Evolutionary conservation across 2,888 invertebrate species (phyloP).

Genomic region (Ephialtes manifestator): DNA sequence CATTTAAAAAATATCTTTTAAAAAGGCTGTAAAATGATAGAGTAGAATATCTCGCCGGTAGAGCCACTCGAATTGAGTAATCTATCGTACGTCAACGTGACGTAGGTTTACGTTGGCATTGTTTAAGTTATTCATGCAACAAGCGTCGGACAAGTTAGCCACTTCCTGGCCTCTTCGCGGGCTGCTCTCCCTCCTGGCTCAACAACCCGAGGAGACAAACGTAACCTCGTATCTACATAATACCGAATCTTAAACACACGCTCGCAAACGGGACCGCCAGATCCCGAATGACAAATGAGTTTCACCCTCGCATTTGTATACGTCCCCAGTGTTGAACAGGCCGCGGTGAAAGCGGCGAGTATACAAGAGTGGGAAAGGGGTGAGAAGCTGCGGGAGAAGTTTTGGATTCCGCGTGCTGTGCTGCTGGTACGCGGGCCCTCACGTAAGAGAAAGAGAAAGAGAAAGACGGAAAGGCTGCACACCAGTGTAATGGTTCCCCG

Average conservation of each 20-base stretch:
- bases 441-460: background rate
- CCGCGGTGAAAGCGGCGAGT: slow-evolving; percentile 39
- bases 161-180: slow-evolving; percentile 44
- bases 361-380: slow-evolving; percentile 47
- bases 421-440: background rate
- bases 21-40: background rate
- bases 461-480: slow-evolving; percentile 36
- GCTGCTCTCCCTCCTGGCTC: background rate
- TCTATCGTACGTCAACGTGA: slow-evolving; percentile 36
- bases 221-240: slow-evolving; percentile 66
- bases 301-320: slow-evolving; percentile 70
- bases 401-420: slow-evolving; percentile 58
- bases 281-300: slow-evolving; percentile 72
- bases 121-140: slow-evolving; percentile 45
- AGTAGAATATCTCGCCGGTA: background rate
- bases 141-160: slow-evolving; percentile 22
- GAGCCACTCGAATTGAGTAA: slow-evolving; percentile 28
- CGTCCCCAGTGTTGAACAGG: slow-evolving; percentile 57
- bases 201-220: slow-evolving; percentile 47
- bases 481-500: slow-evolving; percentile 60
- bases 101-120: slow-evolving; percentile 8
- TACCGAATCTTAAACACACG: slow-evolving; percentile 70
- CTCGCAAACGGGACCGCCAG: slow-evolving; percentile 62
- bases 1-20: background rate
- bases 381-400: slow-evolving; percentile 63